Conservation (phyloP, 2,888 invertebrate species). For the Lasioglossum figueresi region DNA sequence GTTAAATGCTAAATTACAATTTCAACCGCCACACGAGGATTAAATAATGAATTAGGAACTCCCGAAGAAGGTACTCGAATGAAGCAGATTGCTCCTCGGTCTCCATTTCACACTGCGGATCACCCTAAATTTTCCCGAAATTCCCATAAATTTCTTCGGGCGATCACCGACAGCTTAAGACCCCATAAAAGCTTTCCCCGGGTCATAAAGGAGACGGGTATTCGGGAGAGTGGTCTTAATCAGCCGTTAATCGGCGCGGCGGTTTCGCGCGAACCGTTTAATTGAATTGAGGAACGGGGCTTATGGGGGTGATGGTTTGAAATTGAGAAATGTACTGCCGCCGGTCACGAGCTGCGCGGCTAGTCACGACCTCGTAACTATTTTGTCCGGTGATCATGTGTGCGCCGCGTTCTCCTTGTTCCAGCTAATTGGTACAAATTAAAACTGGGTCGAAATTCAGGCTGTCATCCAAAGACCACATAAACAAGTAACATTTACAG, state of each 20-base stretch:
- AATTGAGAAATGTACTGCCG: slow-evolving; percentile 47
- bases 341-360: slow-evolving; percentile 39
- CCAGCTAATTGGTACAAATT: slow-evolving; percentile 67
- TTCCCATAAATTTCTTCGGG: neutral
- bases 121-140: neutral
- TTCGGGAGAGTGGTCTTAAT: slow-evolving; percentile 1
- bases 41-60: neutral
- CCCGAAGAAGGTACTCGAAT: neutral
- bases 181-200: slow-evolving; percentile 1
- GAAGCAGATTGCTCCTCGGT: neutral
- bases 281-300: slow-evolving; percentile 44
- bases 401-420: slow-evolving; percentile 59
- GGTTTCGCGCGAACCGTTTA: slow-evolving; percentile 32
- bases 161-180: neutral
- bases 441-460: slow-evolving; percentile 53
- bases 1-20: neutral
- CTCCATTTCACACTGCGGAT: neutral
- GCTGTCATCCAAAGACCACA: neutral
- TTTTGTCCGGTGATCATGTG: slow-evolving; percentile 43
- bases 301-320: slow-evolving; percentile 27
- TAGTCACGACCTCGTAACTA: slow-evolving; percentile 66
- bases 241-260: slow-evolving; percentile 18
- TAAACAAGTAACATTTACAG: neutral
- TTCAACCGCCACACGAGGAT: neutral
- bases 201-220: slow-evolving; percentile 4